Evolutionary conservation across 1,140 invertebrate species (phyloP).

Genomic region (Tetragonula clypearis): DNA sequence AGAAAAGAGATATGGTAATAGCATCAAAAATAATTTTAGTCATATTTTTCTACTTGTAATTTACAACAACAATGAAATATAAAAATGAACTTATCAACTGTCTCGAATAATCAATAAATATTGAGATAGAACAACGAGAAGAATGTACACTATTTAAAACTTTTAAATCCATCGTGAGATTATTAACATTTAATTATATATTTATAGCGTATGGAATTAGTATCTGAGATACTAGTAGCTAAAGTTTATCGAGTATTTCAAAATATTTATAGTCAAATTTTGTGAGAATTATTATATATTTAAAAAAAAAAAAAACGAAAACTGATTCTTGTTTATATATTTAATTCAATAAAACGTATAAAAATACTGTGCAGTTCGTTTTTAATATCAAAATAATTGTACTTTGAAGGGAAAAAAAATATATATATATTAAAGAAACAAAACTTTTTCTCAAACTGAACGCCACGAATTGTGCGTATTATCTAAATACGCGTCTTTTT

Average conservation of each 20-base stretch:
- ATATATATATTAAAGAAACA: background rate
- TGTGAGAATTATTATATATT: conserved; percentile 22
- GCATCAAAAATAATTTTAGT: conserved; percentile 9
- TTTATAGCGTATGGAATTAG: background rate
- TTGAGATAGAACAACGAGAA: background rate
- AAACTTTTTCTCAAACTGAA: background rate
- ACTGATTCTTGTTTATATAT: background rate
- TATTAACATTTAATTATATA: conserved; percentile 16
- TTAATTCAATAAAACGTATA: conserved; percentile 10
- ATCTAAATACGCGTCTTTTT: background rate
- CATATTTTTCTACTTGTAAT: conserved; percentile 45
- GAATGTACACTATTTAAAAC: conserved; percentile 10
- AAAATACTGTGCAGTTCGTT: background rate
- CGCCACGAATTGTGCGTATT: background rate
- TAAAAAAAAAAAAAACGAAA: background rate
- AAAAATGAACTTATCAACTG: background rate
- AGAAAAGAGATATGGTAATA: background rate
- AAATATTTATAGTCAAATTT: conserved; percentile 11
- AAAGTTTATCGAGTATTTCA: background rate
- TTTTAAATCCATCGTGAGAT: background rate
- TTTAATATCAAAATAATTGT: background rate
- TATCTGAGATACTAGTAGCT: background rate
- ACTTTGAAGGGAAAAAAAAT: background rate
- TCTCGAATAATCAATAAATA: background rate
- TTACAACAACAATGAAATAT: background rate